Evolutionary conservation across 2,888 invertebrate genomes (phyloP), one percentile per base, ranked within the genome.

Genomic region (Lepidocyrtinus sp.): DNA sequence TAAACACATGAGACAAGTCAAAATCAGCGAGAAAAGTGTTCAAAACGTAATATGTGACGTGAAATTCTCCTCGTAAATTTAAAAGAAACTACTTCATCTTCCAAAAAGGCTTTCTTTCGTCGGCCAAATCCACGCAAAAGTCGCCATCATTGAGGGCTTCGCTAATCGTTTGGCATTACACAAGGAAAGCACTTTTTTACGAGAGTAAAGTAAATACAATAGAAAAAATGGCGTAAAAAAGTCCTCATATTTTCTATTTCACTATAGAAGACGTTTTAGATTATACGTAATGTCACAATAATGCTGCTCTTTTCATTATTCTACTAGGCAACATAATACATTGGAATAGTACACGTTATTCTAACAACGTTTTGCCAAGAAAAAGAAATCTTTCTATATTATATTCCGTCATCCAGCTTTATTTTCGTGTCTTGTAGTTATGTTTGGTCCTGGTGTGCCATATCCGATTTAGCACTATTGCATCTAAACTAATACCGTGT

Each of bases 41-140:
- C 63, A 69, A 76, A 76, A 64, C 46, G 70, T 70, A 76, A 71
- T 71, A 65, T 76, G 64, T 64, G 76, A 65, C 65, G 22, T 71
- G 36, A 76, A 76, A 76, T 71, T 59, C 27, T 45, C 50, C 59
- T 71, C 70, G 50, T 71, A 76, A 76, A 76, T 76, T 63, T 63
- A 72, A 15, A 64, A 19, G 36, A 26, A 70, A 26, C 24, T 17
- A 25, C 25, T 69, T 15, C 15, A 69, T 22, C 15, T 62, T 46
- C 27, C 24, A 19, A 71, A 63, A 61, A 36, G 71, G 1, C 61
- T 36, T 36, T 36, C 36, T 36, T 12, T 36, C 36, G 36, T 12
- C 12, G 5, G 36, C 36, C 36, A 36, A 36, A 36, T 5, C 36
- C 36, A 36, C 27, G 45, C 46, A 63, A 71, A 36, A 27, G 45